A percentile compares a stretch with the other conserved stretches of the same genome.
Evolutionary conservation across 23 tunicate genomes (phyloP).

Genomic region (Halocynthia aurantium): DNA sequence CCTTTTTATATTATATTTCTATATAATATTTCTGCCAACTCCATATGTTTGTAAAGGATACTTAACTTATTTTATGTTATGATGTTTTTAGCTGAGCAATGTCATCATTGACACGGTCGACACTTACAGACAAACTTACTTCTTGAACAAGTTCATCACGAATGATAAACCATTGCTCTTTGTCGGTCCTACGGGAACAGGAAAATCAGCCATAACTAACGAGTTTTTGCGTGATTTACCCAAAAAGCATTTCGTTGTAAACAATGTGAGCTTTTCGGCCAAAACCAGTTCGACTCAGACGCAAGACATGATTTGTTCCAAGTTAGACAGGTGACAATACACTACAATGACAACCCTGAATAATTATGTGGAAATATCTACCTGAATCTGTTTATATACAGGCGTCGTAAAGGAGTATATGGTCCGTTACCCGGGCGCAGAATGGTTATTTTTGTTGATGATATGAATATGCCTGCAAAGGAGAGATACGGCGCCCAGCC

Average conservation of each 20-base stretch:
- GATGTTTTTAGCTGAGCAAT: constrained; percentile 48
- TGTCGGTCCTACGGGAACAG: constrained; percentile 90
- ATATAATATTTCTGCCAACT: background rate
- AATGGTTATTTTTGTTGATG: constrained; percentile 6
- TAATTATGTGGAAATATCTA: too few species aligned
- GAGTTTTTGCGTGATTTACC: constrained; percentile 57
- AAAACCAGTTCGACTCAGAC: constrained; percentile 84
- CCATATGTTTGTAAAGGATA: background rate
- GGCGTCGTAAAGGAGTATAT: constrained; percentile 13
- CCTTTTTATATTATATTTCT: background rate
- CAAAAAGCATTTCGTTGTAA: constrained; percentile 42
- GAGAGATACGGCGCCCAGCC: constrained; percentile 95
- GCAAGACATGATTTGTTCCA: constrained; percentile 83
- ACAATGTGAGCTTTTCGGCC: constrained; percentile 81
- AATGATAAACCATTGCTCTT: constrained; percentile 43
- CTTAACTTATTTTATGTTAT: background rate
- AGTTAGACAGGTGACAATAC: constrained; percentile 52
- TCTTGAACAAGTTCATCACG: constrained; percentile 44
- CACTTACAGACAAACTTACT: constrained; percentile 69
- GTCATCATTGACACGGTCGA: constrained; percentile 83
- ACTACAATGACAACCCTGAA: too few species aligned
- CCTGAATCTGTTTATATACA: background rate
- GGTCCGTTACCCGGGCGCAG: constrained; percentile 16
- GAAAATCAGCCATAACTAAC: constrained; percentile 81
- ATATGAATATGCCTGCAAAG: constrained; percentile 60